Base-by-base conservation (phyloP, 2,888 invertebrate genomes). In the Chymomyza procnemis region DNA sequence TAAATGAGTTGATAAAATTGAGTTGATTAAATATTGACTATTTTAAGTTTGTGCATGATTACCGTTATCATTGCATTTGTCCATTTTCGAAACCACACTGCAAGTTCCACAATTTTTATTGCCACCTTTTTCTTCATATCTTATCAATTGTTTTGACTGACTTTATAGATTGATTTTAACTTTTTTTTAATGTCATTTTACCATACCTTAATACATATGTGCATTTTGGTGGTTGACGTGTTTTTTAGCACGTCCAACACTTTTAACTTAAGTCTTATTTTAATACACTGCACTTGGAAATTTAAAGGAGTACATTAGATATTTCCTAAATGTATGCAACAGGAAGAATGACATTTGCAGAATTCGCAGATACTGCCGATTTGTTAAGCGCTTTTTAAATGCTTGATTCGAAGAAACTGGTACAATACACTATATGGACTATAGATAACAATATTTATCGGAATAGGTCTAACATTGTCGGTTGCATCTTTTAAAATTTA, bases 191-290 rank as follows among this genome's bases (percentile, higher is more conserved):
- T 52, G 30, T 16, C 21, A 50, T 16, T 47, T 56, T 56, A 14
- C n/a, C 46, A 74, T 66, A 12, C 34, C 34, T 78, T 76, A 76
- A 66, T 78, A 70, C n/a, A 47, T 47, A 16, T 50, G 50, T 50
- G 19, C 50, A 50, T 12, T 71, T 19, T 56, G 22, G 59, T 78
- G 85, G 85, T 52, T 59, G 82, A 81, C 81, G 81, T 81, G 81
- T 76, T 61, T 52, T 47, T 55, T 60, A 48, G 73, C 81, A 85
- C 85, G 85, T 70, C 48, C 34, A 41, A 41, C 34, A 9, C n/a
- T 41, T 41, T 41, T 12, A 41, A 41, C 34, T 26, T 6, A 26
- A 26, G 26, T 26, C 6, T 26, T 26, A 2, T 5, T 26, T 26
- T 26, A 6, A 26, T 26, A 26, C 26, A 6, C 26, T 26, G 26